Percentiles rank a stretch among this genome's conserved stretches.
These are phyloP conservation scores for Tetranychus piercei DNA, from an alignment of 2,888 invertebrate genomes.

Conservation along the genomic window DNA sequence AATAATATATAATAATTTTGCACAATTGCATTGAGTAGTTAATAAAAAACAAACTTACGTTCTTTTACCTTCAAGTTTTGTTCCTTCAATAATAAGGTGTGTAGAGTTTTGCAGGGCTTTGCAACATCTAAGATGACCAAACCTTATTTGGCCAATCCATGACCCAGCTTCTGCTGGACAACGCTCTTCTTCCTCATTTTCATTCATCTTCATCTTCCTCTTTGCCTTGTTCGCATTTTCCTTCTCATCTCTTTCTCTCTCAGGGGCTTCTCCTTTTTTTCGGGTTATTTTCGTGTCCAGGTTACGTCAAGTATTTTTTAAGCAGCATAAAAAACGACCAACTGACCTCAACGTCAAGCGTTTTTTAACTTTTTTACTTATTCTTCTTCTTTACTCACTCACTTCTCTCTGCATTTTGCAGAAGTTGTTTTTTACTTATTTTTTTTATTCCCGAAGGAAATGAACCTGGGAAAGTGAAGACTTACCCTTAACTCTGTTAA, in stretches of 20 bases:
- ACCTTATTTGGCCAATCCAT: not conserved
- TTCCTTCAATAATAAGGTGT: not conserved
- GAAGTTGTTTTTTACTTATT: slow-evolving; percentile 1
- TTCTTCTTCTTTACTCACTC: not conserved
- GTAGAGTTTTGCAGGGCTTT: not conserved
- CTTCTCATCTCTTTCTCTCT: not conserved
- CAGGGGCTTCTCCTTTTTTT: not conserved
- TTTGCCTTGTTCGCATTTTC: not conserved
- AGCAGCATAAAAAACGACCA: not conserved
- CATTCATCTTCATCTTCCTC: not conserved
- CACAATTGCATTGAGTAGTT: not conserved
- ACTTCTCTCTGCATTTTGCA: not conserved
- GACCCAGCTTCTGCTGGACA: not conserved
- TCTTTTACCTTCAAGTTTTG: too few species aligned
- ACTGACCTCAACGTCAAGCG: slow-evolving; percentile 1
- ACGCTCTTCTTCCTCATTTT: not conserved
- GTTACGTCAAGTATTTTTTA: not conserved
- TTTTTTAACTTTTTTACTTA: not conserved
- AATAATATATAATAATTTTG: not conserved
- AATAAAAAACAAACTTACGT: not conserved
- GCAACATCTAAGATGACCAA: not conserved
- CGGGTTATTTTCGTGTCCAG: slow-evolving; percentile 1
- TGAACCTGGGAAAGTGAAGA: not conserved
- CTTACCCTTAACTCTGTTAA: not conserved
- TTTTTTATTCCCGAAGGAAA: not conserved